These are phyloP conservation scores for Flexamia atlantica DNA, from an alignment of 2,888 invertebrate species.

Conservation along the genomic window DNA sequence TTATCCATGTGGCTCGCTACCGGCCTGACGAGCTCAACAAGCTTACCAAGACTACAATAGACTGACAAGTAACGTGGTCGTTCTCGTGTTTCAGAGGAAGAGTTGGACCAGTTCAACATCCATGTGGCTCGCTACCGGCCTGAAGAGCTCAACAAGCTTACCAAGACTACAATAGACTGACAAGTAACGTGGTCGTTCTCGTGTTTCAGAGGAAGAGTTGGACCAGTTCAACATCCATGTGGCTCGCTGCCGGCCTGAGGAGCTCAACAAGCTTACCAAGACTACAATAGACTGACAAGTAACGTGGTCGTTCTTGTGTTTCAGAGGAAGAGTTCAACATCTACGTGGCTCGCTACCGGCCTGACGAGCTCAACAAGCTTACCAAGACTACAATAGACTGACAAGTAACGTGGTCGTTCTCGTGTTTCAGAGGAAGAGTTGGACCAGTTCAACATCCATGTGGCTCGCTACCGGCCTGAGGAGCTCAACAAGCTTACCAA, in stretches of 20 bases:
- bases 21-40: constrained; percentile 89
- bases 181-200: too few relatives aligned
- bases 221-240: constrained; percentile 81
- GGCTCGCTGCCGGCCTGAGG: constrained; percentile 87
- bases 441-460: constrained; percentile 81
- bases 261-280: constrained; percentile 85
- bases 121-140: constrained; percentile 85
- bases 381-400: constrained; percentile 79
- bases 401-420: constrained; percentile 86
- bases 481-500: constrained; percentile 87
- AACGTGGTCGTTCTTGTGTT: constrained; percentile 84
- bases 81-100: constrained; percentile 81
- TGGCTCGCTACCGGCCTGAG: constrained; percentile 86
- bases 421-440: constrained; percentile 83
- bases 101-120: constrained; percentile 81
- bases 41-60: constrained; percentile 90
- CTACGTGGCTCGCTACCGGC: constrained; percentile 83
- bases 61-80: too few relatives aligned
- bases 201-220: constrained; percentile 83
- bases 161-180: too few relatives aligned
- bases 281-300: constrained; percentile 80
- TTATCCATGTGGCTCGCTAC: constrained; percentile 81
- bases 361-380: constrained; percentile 87
- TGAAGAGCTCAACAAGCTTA: constrained; percentile 87
- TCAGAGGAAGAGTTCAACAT: constrained; percentile 84